A percentile compares a stretch with the other conserved stretches of the same genome.
Evolutionary conservation across 2,113 vertebrate species (phyloP).

Genomic region (Corythornis madagascariensis): DNA sequence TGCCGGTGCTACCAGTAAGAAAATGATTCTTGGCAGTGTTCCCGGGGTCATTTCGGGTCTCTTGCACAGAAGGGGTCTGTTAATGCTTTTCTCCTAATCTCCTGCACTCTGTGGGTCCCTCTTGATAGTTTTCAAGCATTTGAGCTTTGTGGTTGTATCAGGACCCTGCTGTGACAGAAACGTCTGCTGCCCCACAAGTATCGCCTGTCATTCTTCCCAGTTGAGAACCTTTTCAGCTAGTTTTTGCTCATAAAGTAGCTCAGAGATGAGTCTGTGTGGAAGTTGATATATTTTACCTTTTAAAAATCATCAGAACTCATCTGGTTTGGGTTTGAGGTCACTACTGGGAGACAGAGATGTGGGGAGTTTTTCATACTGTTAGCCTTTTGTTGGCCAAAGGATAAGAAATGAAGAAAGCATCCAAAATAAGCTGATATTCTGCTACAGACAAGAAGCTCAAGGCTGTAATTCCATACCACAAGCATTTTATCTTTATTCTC

Average conservation of each 20-base stretch:
- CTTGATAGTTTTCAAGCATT: background rate
- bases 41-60: conserved; percentile 39
- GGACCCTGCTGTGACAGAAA: conserved; percentile 34
- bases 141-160: background rate
- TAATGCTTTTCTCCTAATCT: conserved; percentile 31
- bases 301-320: background rate
- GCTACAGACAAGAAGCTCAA: background rate
- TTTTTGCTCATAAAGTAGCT: background rate
- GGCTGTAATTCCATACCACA: background rate
- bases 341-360: background rate
- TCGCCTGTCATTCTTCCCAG: background rate
- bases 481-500: background rate
- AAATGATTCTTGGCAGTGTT: conserved; percentile 38
- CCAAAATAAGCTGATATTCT: conserved; percentile 27
- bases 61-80: background rate
- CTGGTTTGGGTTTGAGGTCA: conserved; percentile 37
- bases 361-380: background rate
- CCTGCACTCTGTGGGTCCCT: background rate
- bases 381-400: conserved; percentile 2
- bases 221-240: background rate
- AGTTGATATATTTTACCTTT: background rate
- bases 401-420: conserved; percentile 4
- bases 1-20: conserved; percentile 38
- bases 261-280: background rate
- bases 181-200: background rate